These are phyloP conservation scores for Suricata suricatta DNA, from an alignment of 2,113 vertebrate species.

Conservation along the genomic window DNA sequence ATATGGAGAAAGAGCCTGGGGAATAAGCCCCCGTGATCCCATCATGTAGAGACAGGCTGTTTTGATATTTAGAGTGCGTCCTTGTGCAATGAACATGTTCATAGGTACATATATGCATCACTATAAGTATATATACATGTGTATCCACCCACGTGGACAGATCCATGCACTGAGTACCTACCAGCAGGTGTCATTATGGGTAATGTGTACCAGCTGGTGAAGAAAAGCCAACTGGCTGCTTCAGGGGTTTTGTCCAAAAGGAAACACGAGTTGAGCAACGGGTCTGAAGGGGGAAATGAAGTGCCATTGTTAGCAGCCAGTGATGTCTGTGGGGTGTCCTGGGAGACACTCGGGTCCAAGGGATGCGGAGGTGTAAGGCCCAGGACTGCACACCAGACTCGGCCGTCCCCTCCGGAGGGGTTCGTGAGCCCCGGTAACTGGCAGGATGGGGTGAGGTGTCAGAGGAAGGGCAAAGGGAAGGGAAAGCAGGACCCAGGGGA, in stretches of 20 bases:
- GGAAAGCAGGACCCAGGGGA: too few relatives aligned
- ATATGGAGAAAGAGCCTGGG: too few relatives aligned
- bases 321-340: not conserved
- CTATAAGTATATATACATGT: too few relatives aligned
- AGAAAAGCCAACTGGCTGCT: not conserved
- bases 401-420: not conserved
- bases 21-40: not conserved
- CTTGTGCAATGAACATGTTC: not conserved
- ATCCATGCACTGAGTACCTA: fast-evolving
- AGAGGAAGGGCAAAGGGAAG: not conserved
- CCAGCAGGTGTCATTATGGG: fast-evolving
- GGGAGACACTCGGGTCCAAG: fast-evolving
- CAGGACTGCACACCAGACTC: fast-evolving
- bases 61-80: not conserved
- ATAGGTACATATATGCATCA: not conserved
- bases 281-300: not conserved
- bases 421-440: not conserved
- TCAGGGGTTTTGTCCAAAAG: too few relatives aligned
- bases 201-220: fast-evolving
- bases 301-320: too few relatives aligned
- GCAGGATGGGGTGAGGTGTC: fast-evolving
- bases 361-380: not conserved
- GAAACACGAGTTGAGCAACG: not conserved
- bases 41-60: not conserved
- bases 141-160: fast-evolving